These are phyloP conservation scores for Diachasma alloeum DNA, from an alignment of 1,140 invertebrate genomes.

Conservation along the genomic window DNA sequence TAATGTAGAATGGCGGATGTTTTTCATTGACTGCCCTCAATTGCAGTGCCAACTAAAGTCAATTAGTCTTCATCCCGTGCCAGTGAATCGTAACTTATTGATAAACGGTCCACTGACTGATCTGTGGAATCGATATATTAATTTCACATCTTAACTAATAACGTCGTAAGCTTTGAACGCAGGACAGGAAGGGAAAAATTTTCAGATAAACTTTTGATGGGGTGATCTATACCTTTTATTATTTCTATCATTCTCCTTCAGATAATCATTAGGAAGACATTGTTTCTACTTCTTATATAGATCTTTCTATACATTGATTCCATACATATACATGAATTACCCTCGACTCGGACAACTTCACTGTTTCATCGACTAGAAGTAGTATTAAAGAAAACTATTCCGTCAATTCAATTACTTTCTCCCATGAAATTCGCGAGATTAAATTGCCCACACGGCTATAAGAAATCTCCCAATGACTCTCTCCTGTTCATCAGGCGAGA, in stretches of 20 bases:
- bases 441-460: not conserved
- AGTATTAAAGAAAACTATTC: not conserved
- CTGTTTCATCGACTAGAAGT: not conserved
- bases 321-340: not conserved
- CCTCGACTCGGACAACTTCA: not conserved
- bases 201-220: not conserved
- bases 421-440: not conserved
- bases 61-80: conserved; percentile 3
- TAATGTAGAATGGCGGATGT: not conserved
- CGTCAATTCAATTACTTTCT: not conserved
- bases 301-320: not conserved
- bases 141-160: no score
- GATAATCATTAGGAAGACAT: not conserved
- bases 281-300: not conserved
- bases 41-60: not conserved
- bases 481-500: not conserved
- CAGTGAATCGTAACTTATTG: not conserved
- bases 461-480: not conserved
- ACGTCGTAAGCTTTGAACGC: no score
- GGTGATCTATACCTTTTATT: not conserved
- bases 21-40: not conserved
- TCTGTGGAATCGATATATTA: not conserved
- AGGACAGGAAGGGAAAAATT: no score
- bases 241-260: not conserved
- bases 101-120: not conserved